phyloP scores from a whole-genome alignment of 1,140 invertebrate species.

The Amphibalanus amphitrite region DNA sequence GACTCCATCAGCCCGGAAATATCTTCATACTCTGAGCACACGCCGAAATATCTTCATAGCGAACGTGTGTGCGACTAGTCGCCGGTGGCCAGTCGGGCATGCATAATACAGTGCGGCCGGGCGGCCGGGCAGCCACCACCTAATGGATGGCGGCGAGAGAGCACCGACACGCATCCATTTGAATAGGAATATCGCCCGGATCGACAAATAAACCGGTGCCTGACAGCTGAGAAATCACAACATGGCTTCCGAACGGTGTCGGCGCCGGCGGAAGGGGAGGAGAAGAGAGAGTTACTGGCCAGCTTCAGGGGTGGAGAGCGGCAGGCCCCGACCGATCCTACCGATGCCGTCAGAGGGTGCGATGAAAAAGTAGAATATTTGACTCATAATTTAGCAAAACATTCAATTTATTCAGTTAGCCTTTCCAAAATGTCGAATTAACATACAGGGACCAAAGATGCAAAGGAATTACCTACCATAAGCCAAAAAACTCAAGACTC shows the following conservation, averaged over 20 bases:
- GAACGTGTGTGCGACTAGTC: neutral
- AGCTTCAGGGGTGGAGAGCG: no score
- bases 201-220: neutral
- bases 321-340: no score
- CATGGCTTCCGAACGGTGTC: neutral
- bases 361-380: no score
- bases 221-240: constrained; percentile 1
- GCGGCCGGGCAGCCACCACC: neutral
- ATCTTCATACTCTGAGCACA: no score
- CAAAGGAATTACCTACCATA: neutral
- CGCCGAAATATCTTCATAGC: neutral
- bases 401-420: no score
- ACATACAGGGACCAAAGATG: neutral
- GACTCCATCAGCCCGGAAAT: neutral
- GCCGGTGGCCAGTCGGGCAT: neutral
- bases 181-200: neutral
- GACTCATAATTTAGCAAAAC: no score
- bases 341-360: no score
- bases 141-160: neutral
- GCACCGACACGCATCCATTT: neutral
- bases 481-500: no score
- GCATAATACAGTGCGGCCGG: neutral
- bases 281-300: no score
- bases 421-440: neutral
- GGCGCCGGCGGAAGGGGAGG: no score